These are phyloP conservation scores for Aphaenogaster floridana DNA, from an alignment of 1,140 invertebrate species.

Conservation along the genomic window DNA sequence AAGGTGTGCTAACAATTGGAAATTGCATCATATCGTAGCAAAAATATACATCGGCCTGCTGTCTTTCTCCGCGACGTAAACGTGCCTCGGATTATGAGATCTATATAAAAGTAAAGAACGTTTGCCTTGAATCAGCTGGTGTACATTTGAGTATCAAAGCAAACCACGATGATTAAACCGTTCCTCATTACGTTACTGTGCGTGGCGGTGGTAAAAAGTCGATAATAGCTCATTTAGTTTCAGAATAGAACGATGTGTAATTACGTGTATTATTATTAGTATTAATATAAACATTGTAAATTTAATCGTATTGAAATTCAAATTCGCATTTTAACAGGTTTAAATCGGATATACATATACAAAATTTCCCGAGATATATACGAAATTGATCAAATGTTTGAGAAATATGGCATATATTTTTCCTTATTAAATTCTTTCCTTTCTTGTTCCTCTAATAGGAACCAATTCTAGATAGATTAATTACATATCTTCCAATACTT, in stretches of 20 bases:
- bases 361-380: no score
- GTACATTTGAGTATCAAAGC: neutral
- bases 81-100: neutral
- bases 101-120: constrained; percentile 7
- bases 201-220: constrained; percentile 19
- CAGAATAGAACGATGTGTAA: neutral
- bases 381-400: neutral
- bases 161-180: constrained; percentile 23
- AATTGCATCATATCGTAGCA: neutral
- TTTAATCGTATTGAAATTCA: no score
- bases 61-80: neutral
- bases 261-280: neutral
- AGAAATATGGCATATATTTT: no score
- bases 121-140: neutral
- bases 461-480: no score
- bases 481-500: no score
- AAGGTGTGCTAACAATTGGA: neutral
- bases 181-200: constrained; percentile 32
- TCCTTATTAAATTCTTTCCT: no score
- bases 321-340: neutral
- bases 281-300: neutral
- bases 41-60: neutral
- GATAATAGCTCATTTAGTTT: neutral
- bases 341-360: neutral
- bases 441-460: no score